Evolutionary conservation across 1,140 invertebrate species (phyloP), one percentile per base, ranked within the genome.

Genomic region (Acromyrmex echinatior): DNA sequence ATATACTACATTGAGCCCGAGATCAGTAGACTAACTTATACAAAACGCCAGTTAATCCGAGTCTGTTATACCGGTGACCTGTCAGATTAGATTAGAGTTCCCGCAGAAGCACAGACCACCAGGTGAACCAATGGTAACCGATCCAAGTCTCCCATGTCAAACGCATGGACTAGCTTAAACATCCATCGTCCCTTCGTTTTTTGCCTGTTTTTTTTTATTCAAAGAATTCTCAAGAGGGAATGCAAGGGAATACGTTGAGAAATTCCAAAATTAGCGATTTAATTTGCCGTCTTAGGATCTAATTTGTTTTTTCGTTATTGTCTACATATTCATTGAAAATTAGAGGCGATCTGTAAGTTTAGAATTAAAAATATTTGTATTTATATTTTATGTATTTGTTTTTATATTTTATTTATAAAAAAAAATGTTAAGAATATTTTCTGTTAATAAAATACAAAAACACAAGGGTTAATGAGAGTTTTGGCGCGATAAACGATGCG

Each of bases 11-110:
- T 45, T 51, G 65, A 65, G 63, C 70, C 70, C 84, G 79, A 35
- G 90, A 91, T 93, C 92, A 86, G 92, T 93, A 92, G 92, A 87
- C 89, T 88, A 93, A 91, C 91, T 71, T 90, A 85, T 91, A 93
- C 93, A 93, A 93, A 93, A 93, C 90, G 90, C 86, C 78, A 80
- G 90, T 92, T 92, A 91, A 92, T 93, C 91, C 88, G 87, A 89
- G 58, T 82, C 88, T 88, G 88, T 88, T 86, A 90, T 93, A 93
- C 92, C 88, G 87, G 82, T 93, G 88, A 92, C 91, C 92, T 92
- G 93, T 93, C 93, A 78, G 93, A 92, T 93, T 92, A 91, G 90
- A 94, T 94, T 93, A 93, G 89, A 71, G 82, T 45, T 79, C 62
- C 62, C 63, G 66, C 74, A 86, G 88, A 77, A 84, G 86, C 73